Evolutionary conservation across 2,888 invertebrate species (phyloP).

Genomic region (Plemyria rubiginata): DNA sequence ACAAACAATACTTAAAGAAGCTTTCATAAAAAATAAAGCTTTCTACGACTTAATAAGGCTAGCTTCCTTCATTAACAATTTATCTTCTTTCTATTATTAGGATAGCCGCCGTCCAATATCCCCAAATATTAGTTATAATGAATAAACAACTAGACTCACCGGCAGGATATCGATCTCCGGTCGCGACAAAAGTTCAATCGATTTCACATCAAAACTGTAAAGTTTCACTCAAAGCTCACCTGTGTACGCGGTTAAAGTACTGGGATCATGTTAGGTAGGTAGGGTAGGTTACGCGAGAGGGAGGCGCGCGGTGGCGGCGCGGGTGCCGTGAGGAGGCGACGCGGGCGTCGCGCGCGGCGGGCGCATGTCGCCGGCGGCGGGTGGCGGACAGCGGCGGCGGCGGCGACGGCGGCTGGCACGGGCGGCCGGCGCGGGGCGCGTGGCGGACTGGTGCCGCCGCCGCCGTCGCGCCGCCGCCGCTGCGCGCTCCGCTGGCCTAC

Average conservation of each 20-base stretch:
- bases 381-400: slow-evolving; percentile 43
- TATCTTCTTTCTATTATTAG: slow-evolving; percentile 56
- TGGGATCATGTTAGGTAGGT: slow-evolving; percentile 55
- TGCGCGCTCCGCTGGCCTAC: slow-evolving; percentile 73
- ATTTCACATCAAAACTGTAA: slow-evolving; percentile 65
- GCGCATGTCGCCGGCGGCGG: slow-evolving; percentile 34
- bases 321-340: slow-evolving; percentile 17
- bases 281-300: slow-evolving; percentile 17
- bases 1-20: slow-evolving; percentile 14
- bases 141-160: slow-evolving; percentile 62
- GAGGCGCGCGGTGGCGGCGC: slow-evolving; percentile 41
- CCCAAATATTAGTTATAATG: slow-evolving; percentile 60
- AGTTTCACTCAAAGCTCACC: slow-evolving; percentile 65
- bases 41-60: slow-evolving; percentile 34
- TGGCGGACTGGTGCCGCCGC: slow-evolving; percentile 64
- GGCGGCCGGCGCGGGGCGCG: slow-evolving; percentile 69
- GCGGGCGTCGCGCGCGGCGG: slow-evolving; percentile 38
- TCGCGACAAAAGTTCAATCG: slow-evolving; percentile 61
- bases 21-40: slow-evolving; percentile 29
- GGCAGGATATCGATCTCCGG: slow-evolving; percentile 65
- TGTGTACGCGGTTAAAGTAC: slow-evolving; percentile 64
- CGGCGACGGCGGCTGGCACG: slow-evolving; percentile 38
- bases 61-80: slow-evolving; percentile 43
- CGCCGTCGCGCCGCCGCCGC: slow-evolving; percentile 51
- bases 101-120: slow-evolving; percentile 38